Conservation (phyloP, 2,113 vertebrate genomes). For the Pongo abelii region DNA sequence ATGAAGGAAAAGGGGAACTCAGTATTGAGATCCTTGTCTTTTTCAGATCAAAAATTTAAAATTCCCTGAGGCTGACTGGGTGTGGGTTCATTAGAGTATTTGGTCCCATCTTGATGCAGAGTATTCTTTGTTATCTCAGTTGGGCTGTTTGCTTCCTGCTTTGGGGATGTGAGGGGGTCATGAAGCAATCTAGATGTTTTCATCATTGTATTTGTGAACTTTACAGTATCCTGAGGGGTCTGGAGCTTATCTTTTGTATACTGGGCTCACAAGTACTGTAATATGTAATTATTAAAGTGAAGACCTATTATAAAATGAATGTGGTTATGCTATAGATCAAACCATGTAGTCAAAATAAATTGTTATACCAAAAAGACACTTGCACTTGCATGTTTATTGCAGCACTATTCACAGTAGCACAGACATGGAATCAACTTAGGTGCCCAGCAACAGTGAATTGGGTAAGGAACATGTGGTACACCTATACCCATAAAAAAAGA, state of each 20-base stretch:
- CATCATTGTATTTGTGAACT: slow-evolving; percentile 21
- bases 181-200: background rate
- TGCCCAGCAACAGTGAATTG: too few relatives aligned
- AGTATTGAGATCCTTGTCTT: background rate
- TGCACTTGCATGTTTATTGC: too few relatives aligned
- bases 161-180: background rate
- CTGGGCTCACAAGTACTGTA: background rate
- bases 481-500: too few relatives aligned
- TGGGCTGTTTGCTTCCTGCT: background rate
- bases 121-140: background rate
- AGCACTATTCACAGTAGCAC: too few relatives aligned
- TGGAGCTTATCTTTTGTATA: background rate
- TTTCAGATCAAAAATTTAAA: slow-evolving; percentile 37
- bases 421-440: too few relatives aligned
- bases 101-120: background rate
- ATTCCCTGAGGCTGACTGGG: background rate
- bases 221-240: slow-evolving; percentile 26
- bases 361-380: too few relatives aligned
- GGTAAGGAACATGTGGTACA: too few relatives aligned
- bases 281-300: background rate
- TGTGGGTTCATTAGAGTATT: background rate
- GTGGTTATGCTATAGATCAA: background rate
- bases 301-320: background rate
- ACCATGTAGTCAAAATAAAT: background rate
- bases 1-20: background rate